Evolutionary conservation across 35 echinoderm and acorn worm genomes (phyloP).

Genomic region (Chiridota heheva): DNA sequence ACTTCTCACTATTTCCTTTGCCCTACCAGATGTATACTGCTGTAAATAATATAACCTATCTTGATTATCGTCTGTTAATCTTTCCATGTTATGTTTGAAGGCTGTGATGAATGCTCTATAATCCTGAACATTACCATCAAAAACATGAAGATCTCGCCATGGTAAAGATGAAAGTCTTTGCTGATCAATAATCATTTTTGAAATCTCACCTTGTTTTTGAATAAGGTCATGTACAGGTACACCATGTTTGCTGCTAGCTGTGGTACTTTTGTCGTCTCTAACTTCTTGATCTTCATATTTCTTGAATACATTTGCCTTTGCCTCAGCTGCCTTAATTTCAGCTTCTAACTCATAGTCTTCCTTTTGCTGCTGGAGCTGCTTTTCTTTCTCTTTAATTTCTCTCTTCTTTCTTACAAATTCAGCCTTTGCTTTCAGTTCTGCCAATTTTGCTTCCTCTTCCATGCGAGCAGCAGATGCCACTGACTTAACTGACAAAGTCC

Average conservation of each 20-base stretch:
- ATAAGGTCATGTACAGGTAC: constrained; percentile 16
- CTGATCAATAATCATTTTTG: constrained; percentile 30
- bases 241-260: not conserved
- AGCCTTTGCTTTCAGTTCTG: constrained; percentile 7
- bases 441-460: constrained; percentile 16
- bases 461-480: not conserved
- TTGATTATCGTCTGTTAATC: constrained; percentile 7
- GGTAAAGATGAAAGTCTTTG: constrained; percentile 4
- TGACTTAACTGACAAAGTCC: not conserved
- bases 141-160: not conserved
- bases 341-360: constrained; percentile 36
- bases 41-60: constrained; percentile 22
- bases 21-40: constrained; percentile 16
- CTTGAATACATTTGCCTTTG: constrained; percentile 11
- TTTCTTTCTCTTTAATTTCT: constrained; percentile 20
- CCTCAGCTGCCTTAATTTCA: constrained; percentile 22
- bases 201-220: not conserved
- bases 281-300: constrained; percentile 3
- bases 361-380: not conserved
- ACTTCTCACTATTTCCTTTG: constrained; percentile 33
- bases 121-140: constrained; percentile 27
- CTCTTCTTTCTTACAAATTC: not conserved
- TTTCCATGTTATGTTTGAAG: constrained; percentile 21
- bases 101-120: constrained; percentile 41
- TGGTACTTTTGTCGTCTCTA: not conserved